Conservation (phyloP, 2,797 vertebrate species). For the Channallabes apus region DNA sequence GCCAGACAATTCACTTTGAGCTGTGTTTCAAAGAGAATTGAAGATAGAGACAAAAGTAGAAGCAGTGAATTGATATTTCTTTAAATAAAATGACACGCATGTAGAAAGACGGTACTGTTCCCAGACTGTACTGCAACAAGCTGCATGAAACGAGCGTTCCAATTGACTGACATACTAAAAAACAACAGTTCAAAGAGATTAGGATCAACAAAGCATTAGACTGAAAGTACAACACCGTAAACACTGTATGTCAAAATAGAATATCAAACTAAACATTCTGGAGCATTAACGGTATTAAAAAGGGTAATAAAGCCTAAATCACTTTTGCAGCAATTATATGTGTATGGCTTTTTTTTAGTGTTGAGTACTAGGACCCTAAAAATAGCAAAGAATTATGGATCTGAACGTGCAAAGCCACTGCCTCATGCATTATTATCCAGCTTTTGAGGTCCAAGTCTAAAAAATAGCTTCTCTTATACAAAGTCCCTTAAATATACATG, state of each 20-base stretch:
- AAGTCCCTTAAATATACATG: background rate
- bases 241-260: background rate
- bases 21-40: conserved; percentile 32
- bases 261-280: background rate
- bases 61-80: background rate
- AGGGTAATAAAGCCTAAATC: background rate
- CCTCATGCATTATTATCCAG: background rate
- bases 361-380: background rate
- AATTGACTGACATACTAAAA: background rate
- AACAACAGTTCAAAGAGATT: background rate
- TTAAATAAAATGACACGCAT: background rate
- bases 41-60: conserved; percentile 23
- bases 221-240: background rate
- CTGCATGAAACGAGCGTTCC: background rate
- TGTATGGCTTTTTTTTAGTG: background rate
- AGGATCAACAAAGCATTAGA: background rate
- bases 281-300: background rate
- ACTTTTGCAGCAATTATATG: background rate
- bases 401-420: background rate
- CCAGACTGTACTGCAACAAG: background rate
- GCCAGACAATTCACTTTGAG: conserved; percentile 20
- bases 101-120: background rate
- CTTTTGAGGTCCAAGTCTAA: background rate
- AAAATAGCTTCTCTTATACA: background rate
- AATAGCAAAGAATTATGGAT: background rate